Evolutionary conservation across 2,888 invertebrate genomes (phyloP), one percentile per base, ranked within the genome.

Genomic region (Geophilus truncorum): DNA sequence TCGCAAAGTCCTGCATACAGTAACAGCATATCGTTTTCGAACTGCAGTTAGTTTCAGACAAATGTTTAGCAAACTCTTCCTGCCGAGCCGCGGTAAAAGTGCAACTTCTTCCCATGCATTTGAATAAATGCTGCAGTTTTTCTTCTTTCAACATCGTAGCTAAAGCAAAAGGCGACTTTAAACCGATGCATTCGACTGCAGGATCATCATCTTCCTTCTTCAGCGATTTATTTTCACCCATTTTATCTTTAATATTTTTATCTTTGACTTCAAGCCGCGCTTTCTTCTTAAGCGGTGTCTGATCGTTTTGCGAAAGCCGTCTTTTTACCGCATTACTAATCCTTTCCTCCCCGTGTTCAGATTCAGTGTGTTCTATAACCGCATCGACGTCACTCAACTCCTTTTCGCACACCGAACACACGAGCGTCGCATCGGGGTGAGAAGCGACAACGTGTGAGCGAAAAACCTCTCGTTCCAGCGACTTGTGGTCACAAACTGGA

Each of bases 81-180:
- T 84, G 80, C 0, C 80, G 82, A 40, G 89, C 87, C 0, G 89
- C 88, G 0, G 89, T 86, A 82, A 87, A 91, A 0, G 85, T 84
- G 83, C 91, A 91, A n/a, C 85, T 84, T 2, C 85, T 86, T 3
- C 86, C 87, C 86, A 90, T 90, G 83, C 91, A 91, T 83, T 91
- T 91, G 83, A 88, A 91, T 12, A 90, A 84, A 51, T 89, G 87
- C 3, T 85, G 84, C 7, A 89, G 83, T 78, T 88, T 88, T 0
- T 84, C 82, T 1, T 85, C 84, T n/a, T 85, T 84, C 7, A 89
- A 82, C 87, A 90, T 87, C 28, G 57, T 34, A 0, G 25, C 32
- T 15, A 77, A 57, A 2, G 78, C 62, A 12, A 30, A 51, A 15
- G 30, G 21, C 15, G 40, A 23, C 25, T 80, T 80, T 51, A 80